A percentile compares a stretch with the other conserved stretches of the same genome.
Conservation (phyloP, 1,140 invertebrate genomes). For the Papilio polyxenes region DNA sequence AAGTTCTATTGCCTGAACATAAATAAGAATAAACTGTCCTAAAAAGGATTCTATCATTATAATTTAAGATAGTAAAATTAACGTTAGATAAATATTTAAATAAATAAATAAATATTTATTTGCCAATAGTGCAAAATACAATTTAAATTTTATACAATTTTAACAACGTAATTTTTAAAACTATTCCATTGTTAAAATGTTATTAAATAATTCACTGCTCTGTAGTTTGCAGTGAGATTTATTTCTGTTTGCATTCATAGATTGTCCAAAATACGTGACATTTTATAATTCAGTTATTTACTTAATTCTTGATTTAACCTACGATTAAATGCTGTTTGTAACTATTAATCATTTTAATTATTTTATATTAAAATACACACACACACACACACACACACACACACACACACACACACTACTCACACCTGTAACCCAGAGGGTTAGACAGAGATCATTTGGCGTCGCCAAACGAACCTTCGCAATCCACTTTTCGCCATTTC, state of each 20-base stretch:
- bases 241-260: conserved; percentile 21
- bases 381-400: too few species aligned
- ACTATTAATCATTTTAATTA: not conserved
- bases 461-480: too few species aligned
- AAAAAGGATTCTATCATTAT: not conserved
- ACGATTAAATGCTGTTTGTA: not conserved
- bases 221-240: not conserved
- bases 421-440: too few species aligned
- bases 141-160: not conserved
- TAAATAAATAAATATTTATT: too few species aligned
- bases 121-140: not conserved
- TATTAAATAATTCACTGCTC: not conserved
- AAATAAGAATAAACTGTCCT: not conserved
- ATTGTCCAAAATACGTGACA: conserved; percentile 14
- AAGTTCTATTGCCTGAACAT: not conserved
- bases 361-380: too few species aligned
- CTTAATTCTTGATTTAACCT: not conserved
- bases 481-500: too few species aligned
- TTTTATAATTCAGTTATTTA: conserved; percentile 14
- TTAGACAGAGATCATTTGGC: too few species aligned
- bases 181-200: not conserved
- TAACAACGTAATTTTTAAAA: not conserved
- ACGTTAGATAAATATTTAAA: too few species aligned
- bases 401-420: too few species aligned
- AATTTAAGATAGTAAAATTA: not conserved